Evolutionary conservation across 2,888 invertebrate species (phyloP).

Genomic region (Plusia festucae): DNA sequence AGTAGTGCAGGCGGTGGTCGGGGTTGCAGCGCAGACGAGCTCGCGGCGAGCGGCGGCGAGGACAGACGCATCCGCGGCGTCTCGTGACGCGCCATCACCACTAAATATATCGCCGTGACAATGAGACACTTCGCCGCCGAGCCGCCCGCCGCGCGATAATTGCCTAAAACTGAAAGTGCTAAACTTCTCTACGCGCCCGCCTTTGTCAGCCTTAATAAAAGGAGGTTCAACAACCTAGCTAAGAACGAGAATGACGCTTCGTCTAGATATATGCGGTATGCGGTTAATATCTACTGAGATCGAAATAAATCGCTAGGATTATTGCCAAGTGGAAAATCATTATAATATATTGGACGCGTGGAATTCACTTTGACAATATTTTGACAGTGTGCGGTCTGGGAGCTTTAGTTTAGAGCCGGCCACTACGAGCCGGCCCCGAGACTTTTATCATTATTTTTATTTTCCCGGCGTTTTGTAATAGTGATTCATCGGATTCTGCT

Average conservation of each 20-base stretch:
- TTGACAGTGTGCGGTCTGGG: constrained; percentile 85
- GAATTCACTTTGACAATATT: constrained; percentile 89
- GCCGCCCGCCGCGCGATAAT: constrained; percentile 65
- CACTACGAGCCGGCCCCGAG: constrained; percentile 65
- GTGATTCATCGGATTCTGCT: constrained; percentile 69
- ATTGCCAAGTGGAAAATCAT: constrained; percentile 88
- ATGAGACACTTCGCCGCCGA: constrained; percentile 79
- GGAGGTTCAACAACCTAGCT: constrained; percentile 85
- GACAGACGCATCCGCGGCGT: constrained; percentile 80
- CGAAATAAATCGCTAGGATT: constrained; percentile 89
- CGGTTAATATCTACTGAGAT: constrained; percentile 86
- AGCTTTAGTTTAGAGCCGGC: constrained; percentile 77
- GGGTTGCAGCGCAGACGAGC: constrained; percentile 55
- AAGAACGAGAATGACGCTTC: constrained; percentile 77
- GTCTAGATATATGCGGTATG: constrained; percentile 86
- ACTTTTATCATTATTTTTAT: constrained; percentile 75
- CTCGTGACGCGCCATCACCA: constrained; percentile 70
- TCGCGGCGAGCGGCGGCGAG: constrained; percentile 54
- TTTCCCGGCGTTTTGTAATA: constrained; percentile 65
- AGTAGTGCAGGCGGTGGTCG: constrained; percentile 54
- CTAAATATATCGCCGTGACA: constrained; percentile 79
- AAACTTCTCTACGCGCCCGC: constrained; percentile 63
- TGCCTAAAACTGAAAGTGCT: constrained; percentile 73
- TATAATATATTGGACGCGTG: constrained; percentile 87
- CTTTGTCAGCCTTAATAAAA: constrained; percentile 77